phyloP scores from a whole-genome alignment of 2,888 invertebrate species.

The Theristus sp. region DNA sequence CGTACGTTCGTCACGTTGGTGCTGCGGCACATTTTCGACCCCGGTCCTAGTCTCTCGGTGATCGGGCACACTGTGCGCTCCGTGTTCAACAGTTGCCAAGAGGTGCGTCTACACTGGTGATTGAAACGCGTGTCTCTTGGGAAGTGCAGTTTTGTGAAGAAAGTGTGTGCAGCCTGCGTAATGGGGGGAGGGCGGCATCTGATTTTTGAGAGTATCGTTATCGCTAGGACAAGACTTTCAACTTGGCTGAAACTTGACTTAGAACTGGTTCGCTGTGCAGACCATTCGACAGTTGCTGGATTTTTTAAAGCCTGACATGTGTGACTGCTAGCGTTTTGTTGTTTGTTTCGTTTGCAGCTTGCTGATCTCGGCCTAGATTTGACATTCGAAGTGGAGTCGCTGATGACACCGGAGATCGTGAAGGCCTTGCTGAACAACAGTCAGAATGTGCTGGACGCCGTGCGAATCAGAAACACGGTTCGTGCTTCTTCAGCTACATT shows the following conservation, averaged over 20 bases:
- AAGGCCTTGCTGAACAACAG: slow-evolving; percentile 54
- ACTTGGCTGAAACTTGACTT: too few relatives aligned
- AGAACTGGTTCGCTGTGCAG: too few relatives aligned
- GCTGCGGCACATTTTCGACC: slow-evolving; percentile 21
- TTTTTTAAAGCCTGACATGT: background rate
- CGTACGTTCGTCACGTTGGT: slow-evolving; percentile 18
- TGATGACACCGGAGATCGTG: slow-evolving; percentile 53
- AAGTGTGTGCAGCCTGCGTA: too few relatives aligned
- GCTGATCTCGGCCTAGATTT: slow-evolving; percentile 59
- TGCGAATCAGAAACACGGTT: slow-evolving; percentile 42
- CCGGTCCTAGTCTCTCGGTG: slow-evolving; percentile 6
- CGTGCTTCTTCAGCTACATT: too few relatives aligned
- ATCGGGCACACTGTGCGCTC: slow-evolving; percentile 4
- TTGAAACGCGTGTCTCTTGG: too few relatives aligned
- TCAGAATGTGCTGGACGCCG: slow-evolving; percentile 58
- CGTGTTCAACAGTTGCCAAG: background rate
- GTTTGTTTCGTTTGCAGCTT: slow-evolving; percentile 28
- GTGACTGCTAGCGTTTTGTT: too few relatives aligned
- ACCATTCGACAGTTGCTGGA: too few relatives aligned
- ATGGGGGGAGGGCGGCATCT: too few relatives aligned
- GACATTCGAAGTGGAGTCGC: slow-evolving; percentile 65
- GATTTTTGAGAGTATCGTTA: too few relatives aligned
- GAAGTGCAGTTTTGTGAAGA: background rate
- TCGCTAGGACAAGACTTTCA: too few relatives aligned
- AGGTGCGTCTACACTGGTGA: background rate